Evolutionary conservation across 2,888 invertebrate genomes (phyloP), one percentile per base, ranked within the genome.

Genomic region (Mesorhabditis sp.): DNA sequence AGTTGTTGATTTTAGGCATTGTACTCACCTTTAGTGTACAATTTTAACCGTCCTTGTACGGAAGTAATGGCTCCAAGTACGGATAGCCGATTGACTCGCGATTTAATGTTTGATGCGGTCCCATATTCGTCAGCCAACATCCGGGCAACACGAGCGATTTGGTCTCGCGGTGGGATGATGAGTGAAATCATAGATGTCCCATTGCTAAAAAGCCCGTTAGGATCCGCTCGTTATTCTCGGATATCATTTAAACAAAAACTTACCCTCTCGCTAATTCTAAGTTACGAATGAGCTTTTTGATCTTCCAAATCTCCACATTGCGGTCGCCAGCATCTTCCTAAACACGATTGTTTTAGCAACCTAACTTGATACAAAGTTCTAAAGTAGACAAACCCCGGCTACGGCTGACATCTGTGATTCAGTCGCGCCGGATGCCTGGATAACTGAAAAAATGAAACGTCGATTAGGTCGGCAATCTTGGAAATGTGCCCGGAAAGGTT

Each of bases 291-390:
- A 98, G 91, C 89, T 97, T 97, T 89, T 98, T 98, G 88, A 98
- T 98, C 90, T 99, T 99, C 98, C 98, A 99, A 89, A 99, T 98
- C 90, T 99, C 98, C 76, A 98, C 98, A 91, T 99, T 98, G 86
- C 96, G 92, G 90, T 98, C 97, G 81, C 97, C 84, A 42, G 83
- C 71, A 66, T 84, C 82, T 44, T 80, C 80, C 58, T 50, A 62
- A 50, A 50, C 7, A n/a, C 58, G n/a, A 50, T 13, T 13, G 10
- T 50, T 50, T 50, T n/a, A 50, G 7, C 58, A 50, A 50, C 10
- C n/a, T n/a, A 50, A 50, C 28, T 28, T 28, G 28, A 28, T 28
- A 50, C 10, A 50, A 50, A 50, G 7, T 50, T 50, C n/a, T 28
- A 28, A 28, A 28, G 28, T 28, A 10, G 58, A 50, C 58, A 50